A percentile compares a stretch with the other conserved stretches of the same genome.
These are phyloP conservation scores for Agrochola macilenta DNA, from an alignment of 2,888 invertebrate species.

Conservation along the genomic window DNA sequence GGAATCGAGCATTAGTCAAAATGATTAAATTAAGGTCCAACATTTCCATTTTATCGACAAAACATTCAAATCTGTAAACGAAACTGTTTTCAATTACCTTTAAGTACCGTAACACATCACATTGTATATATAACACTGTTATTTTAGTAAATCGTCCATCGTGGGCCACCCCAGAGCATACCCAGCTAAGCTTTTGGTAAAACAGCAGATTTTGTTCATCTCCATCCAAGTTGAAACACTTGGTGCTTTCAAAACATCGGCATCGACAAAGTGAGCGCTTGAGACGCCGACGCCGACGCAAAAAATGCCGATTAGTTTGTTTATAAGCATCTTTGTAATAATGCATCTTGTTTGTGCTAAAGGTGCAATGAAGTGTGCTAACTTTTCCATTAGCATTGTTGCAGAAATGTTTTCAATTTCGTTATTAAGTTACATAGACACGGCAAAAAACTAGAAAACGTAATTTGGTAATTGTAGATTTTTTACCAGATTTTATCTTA, in stretches of 20 bases:
- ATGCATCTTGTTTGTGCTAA: constrained; percentile 55
- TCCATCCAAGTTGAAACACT: constrained; percentile 64
- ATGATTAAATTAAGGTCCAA: background rate
- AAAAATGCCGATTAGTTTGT: constrained; percentile 62
- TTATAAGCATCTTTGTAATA: constrained; percentile 58
- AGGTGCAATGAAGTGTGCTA: constrained; percentile 59
- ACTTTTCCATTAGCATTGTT: constrained; percentile 51
- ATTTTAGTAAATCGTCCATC: constrained; percentile 64
- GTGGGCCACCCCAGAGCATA: constrained; percentile 74
- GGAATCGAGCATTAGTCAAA: no score
- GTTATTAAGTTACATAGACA: constrained; percentile 46
- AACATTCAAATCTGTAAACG: constrained; percentile 12
- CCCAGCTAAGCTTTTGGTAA: constrained; percentile 56
- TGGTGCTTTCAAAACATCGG: constrained; percentile 58
- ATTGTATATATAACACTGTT: constrained; percentile 69
- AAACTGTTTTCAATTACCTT: constrained; percentile 7
- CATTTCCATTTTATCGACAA: constrained; percentile 6
- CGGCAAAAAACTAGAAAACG: constrained; percentile 1
- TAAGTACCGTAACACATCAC: constrained; percentile 47
- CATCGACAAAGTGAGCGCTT: constrained; percentile 52
- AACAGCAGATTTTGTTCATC: constrained; percentile 59
- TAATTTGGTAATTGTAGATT: constrained; percentile 27
- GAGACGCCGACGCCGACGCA: constrained; percentile 49
- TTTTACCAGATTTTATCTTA: constrained; percentile 12
- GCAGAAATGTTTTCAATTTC: constrained; percentile 44